Evolutionary conservation across 2,888 invertebrate species (phyloP).

Genomic region (Ditylenchus weischeri): DNA sequence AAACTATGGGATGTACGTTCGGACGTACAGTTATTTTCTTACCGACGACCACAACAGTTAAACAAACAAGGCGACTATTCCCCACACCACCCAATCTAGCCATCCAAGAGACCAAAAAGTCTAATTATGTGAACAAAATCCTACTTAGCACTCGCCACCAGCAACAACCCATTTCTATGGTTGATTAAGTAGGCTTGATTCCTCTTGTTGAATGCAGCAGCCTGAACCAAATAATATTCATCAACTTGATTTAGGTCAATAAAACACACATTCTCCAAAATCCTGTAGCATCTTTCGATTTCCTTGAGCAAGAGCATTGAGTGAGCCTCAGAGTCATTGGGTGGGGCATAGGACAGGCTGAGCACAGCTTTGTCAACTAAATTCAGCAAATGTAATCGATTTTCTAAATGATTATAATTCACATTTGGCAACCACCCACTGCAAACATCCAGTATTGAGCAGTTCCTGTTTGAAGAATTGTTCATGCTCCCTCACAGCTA

Average conservation of each 20-base stretch:
- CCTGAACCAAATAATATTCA: constrained; percentile 28
- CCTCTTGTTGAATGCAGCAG: constrained; percentile 44
- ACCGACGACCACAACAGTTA: too few relatives aligned
- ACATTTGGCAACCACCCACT: constrained; percentile 49
- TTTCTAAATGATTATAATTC: neutral
- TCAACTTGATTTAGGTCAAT: too few relatives aligned
- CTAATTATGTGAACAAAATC: constrained; percentile 17
- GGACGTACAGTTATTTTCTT: too few relatives aligned
- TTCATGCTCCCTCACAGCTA: constrained; percentile 37
- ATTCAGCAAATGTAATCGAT: constrained; percentile 9
- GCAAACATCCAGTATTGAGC: constrained; percentile 45
- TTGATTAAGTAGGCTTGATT: constrained; percentile 51
- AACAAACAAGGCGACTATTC: too few relatives aligned
- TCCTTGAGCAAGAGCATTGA: constrained; percentile 27
- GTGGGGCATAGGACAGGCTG: constrained; percentile 16
- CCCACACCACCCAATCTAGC: too few relatives aligned
- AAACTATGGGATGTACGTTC: too few relatives aligned
- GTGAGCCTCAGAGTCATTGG: neutral
- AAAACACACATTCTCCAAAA: constrained; percentile 43
- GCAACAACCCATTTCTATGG: constrained; percentile 42
- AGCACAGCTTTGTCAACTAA: constrained; percentile 36
- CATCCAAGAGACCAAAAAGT: neutral
- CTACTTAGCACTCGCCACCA: constrained; percentile 42
- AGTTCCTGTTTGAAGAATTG: constrained; percentile 46
- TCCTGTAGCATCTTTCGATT: constrained; percentile 48